Base-by-base conservation (phyloP, 2,797 vertebrate genomes). In the Chaetophractus vellerosus region DNA sequence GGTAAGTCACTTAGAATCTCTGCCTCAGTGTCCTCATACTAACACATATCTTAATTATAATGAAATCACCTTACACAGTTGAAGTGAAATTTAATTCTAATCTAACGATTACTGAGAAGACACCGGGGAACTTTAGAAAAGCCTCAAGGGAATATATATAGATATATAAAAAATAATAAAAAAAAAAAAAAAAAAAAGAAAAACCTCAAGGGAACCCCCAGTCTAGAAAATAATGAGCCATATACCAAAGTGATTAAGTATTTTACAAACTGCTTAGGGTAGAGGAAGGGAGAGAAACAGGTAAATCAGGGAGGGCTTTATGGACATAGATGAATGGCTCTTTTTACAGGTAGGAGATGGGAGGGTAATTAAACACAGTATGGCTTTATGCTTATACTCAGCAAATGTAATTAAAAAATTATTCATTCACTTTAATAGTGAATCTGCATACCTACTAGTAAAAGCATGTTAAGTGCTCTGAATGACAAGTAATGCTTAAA, bases 41-140 rank as follows among this genome's bases (percentile, higher is more conserved):
- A 57, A 31, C 41, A 66, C 3, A 15, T 14, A 50, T 26, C 26
- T 33, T 41, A 93, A 72, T 59, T 64, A 74, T 14, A 90, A 85
- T 31, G 48, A 90, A 90, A 95, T 9, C 15, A n/a, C 55, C 21
- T 63, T 90, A 36, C 23, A 86, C 63, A 94, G 21, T 23, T 94
- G 10, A 93, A 33, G 8, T 33, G 50, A 81, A 50, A 66, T 2
- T 33, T 75, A 41, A 93, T 7, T 76, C 41, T 5, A 88, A 48
- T 75, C 90, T 33, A 84, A 61, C 36, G 92, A 86, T 82, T 82
- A 90, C 33, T 71, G 74, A 52, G 12, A 75, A 88, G 52, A 9
- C 5, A 92, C 6, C 1, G 33, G 6, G n/a, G 64, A 88, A 9
- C 52, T 63, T 81, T 15, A 31, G 75, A 85, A 76, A n/a, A n/a